These are phyloP conservation scores for Nesoenas mayeri DNA, from an alignment of 2,113 vertebrate genomes.

Conservation along the genomic window DNA sequence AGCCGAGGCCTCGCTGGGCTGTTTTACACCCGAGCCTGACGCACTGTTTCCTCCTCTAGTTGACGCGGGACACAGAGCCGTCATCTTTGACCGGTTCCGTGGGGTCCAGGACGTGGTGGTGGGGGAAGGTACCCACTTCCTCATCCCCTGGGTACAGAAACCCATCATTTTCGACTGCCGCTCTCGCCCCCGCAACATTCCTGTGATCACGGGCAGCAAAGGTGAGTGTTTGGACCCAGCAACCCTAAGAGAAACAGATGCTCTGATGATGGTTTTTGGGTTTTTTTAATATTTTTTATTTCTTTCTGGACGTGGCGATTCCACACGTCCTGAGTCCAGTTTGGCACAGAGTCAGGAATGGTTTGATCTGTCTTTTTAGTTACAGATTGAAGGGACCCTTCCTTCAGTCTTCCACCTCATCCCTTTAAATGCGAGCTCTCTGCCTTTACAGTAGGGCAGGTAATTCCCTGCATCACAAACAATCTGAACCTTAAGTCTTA, in stretches of 20 bases:
- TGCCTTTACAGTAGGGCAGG: too few species aligned
- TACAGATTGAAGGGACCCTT: background rate
- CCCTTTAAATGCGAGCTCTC: too few species aligned
- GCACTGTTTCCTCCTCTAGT: constrained; percentile 70
- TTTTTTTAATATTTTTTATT: fast-evolving
- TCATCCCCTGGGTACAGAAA: constrained; percentile 98
- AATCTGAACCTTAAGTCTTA: too few species aligned
- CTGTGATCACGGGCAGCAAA: constrained; percentile 97
- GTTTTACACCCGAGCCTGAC: fast-evolving
- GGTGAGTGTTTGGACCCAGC: constrained; percentile 70
- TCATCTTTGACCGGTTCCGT: constrained; percentile 94
- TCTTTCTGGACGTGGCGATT: fast-evolving
- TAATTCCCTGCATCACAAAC: background rate
- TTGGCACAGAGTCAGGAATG: background rate
- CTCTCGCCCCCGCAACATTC: constrained; percentile 93
- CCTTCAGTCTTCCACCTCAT: background rate
- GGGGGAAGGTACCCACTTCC: constrained; percentile 94
- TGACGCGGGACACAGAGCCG: constrained; percentile 92
- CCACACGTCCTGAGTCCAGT: fast-evolving
- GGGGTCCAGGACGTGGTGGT: constrained; percentile 89
- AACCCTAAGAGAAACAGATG: fast-evolving
- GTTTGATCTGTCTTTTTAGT: background rate
- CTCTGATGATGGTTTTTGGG: fast-evolving
- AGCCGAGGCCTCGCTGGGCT: fast-evolving
- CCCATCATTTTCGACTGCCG: constrained; percentile 96